These are phyloP conservation scores for Drymonia ruficornis DNA, from an alignment of 2,888 invertebrate genomes.

Conservation along the genomic window DNA sequence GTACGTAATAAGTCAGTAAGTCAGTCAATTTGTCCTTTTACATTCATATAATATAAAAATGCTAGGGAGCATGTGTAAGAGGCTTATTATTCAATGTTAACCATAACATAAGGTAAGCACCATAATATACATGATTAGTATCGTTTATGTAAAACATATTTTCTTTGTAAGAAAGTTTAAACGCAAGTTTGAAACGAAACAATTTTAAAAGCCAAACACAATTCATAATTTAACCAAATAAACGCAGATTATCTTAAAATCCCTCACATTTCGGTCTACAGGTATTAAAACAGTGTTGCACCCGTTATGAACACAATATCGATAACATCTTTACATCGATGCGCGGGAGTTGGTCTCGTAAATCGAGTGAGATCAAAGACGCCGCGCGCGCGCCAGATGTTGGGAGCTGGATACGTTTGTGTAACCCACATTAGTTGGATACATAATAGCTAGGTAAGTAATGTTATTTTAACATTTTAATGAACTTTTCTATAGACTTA, in stretches of 20 bases:
- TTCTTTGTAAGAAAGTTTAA: too few relatives aligned
- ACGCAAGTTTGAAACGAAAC: too few relatives aligned
- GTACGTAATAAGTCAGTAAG: too few relatives aligned
- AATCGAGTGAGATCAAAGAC: constrained; percentile 35
- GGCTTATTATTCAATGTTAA: too few relatives aligned
- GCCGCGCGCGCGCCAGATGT: constrained; percentile 20
- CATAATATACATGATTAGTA: too few relatives aligned
- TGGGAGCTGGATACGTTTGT: constrained; percentile 24
- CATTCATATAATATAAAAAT: too few relatives aligned
- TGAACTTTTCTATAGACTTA: not conserved
- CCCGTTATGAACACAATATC: constrained; percentile 9
- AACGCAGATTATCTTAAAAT: not conserved
- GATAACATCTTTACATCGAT: constrained; percentile 18
- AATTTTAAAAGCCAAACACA: too few relatives aligned
- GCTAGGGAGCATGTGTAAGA: too few relatives aligned
- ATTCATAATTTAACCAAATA: too few relatives aligned
- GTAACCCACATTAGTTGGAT: constrained; percentile 28
- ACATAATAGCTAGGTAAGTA: not conserved
- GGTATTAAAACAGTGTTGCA: constrained; percentile 8
- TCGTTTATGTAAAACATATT: too few relatives aligned
- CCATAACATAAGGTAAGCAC: too few relatives aligned
- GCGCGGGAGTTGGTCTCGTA: constrained; percentile 7
- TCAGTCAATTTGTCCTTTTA: too few relatives aligned
- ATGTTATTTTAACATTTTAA: not conserved
- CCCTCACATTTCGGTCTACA: not conserved